Evolutionary conservation across 2,113 vertebrate species (phyloP), one percentile per base, ranked within the genome.

Genomic region (Megalops atlanticus): DNA sequence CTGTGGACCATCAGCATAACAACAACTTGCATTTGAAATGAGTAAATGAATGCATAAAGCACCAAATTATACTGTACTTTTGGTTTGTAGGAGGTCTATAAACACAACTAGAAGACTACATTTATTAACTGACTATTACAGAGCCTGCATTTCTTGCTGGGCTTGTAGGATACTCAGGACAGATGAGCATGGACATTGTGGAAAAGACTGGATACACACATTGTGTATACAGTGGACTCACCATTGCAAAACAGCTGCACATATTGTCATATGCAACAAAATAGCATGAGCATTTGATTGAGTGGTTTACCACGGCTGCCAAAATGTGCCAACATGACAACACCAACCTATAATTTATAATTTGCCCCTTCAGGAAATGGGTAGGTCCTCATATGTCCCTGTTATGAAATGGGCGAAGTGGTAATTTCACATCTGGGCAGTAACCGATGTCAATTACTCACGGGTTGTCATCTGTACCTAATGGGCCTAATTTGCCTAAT

Each of bases 401-500:
- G 82, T 79, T 72, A 81, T 79, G 14, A 87, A 87, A 90, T 33
- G 79, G 80, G 80, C 81, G 90, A 88, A 87, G 78, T 82, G 80
- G 83, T 82, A 82, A 91, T 90, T 91, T 89, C 78, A 90, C 86
- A 88, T 85, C 70, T 85, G 80, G 77, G 58, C 74, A 78, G 79
- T 79, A 86, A 84, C 78, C 40, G 38, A 81, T 85, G 82, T 86
- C 77, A 87, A 74, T 88, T 88, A 86, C 79, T 89, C 84, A 85
- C 74, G 72, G n/a, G 80, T 87, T 81, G 76, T 89, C 82, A 83
- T 85, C 77, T 71, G 78, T 31, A 69, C 52, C 81, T 87, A 88
- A 90, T 88, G 77, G 73, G 78, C 45, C 81, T 87, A 88, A 90
- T 91, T 90, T 84, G 78, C 40, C 64, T 85, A 85, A 89, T 89